These are phyloP conservation scores for Echiichthys vipera DNA, from an alignment of 2,797 vertebrate genomes.

Conservation along the genomic window DNA sequence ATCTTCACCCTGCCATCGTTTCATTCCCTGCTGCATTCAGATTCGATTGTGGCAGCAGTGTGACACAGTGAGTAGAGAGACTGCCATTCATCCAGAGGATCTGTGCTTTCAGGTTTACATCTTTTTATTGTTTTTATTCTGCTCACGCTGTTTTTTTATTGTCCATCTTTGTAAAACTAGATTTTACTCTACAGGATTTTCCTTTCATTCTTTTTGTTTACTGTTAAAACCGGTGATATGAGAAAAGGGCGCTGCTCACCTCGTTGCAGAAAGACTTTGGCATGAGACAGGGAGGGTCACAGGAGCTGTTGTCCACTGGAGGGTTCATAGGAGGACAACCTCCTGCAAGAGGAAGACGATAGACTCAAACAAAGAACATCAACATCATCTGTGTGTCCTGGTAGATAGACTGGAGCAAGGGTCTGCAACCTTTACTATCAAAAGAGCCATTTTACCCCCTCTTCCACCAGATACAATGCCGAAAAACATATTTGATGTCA, in stretches of 20 bases:
- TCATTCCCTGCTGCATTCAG: constrained; percentile 48
- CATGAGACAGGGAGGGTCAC: constrained; percentile 92
- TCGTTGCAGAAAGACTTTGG: constrained; percentile 93
- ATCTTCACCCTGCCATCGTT: constrained; percentile 45
- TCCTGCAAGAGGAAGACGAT: constrained; percentile 82
- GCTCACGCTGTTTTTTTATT: constrained; percentile 31
- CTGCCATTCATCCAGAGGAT: constrained; percentile 36
- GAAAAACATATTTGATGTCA: no score
- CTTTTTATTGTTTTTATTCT: constrained; percentile 15
- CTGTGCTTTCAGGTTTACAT: constrained; percentile 10
- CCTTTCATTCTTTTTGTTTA: background rate
- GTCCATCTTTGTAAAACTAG: background rate
- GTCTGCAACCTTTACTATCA: no score
- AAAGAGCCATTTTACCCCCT: no score
- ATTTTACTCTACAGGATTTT: background rate
- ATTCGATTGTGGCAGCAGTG: constrained; percentile 40
- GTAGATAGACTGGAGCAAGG: no score
- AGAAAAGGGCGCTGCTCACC: constrained; percentile 79
- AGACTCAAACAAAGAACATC: background rate
- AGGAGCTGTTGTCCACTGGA: constrained; percentile 90
- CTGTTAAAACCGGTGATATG: background rate
- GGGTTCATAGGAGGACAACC: constrained; percentile 90
- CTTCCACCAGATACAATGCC: no score
- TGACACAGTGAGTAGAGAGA: constrained; percentile 28
- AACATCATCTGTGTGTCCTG: background rate